These are phyloP conservation scores for Ciona savignyi DNA, from an alignment of 23 tunicate genomes.

Conservation along the genomic window DNA sequence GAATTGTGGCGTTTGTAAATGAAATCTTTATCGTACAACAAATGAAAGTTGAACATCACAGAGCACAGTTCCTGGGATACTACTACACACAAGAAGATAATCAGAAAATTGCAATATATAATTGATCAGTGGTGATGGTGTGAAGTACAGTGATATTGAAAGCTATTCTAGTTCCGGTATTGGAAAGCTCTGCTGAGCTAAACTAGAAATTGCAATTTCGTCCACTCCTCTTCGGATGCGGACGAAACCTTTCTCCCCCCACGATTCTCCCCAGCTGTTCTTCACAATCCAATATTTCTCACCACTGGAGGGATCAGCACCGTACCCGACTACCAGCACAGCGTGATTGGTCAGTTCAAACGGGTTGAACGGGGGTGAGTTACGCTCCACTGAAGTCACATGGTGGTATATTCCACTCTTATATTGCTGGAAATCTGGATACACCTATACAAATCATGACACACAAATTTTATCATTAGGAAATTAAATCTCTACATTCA, in stretches of 20 bases:
- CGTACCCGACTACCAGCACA: constrained; percentile 85
- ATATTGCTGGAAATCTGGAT: constrained; percentile 74
- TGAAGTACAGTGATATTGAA: too few species aligned
- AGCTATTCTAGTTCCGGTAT: constrained; percentile 54
- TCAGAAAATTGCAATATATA: too few species aligned
- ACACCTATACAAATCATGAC: too few species aligned
- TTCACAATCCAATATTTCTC: constrained; percentile 94
- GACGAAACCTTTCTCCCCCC: constrained; percentile 93
- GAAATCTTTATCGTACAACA: too few species aligned
- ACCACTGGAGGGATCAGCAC: constrained; percentile 57
- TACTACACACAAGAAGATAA: too few species aligned
- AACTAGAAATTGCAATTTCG: constrained; percentile 80
- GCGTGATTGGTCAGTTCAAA: constrained; percentile 97
- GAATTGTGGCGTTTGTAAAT: too few species aligned
- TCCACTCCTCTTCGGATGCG: constrained; percentile 76
- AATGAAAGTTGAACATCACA: too few species aligned
- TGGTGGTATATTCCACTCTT: constrained; percentile 89
- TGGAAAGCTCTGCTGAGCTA: constrained; percentile 73
- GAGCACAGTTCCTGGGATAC: too few species aligned
- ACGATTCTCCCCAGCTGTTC: constrained; percentile 88
- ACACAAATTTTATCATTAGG: too few species aligned
- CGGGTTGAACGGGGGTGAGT: constrained; percentile 38
- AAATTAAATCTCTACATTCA: too few species aligned
- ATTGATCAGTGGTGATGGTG: too few species aligned
- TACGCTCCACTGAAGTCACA: constrained; percentile 25